These are phyloP conservation scores for Galleria mellonella DNA, from an alignment of 1,140 invertebrate genomes.

Conservation along the genomic window DNA sequence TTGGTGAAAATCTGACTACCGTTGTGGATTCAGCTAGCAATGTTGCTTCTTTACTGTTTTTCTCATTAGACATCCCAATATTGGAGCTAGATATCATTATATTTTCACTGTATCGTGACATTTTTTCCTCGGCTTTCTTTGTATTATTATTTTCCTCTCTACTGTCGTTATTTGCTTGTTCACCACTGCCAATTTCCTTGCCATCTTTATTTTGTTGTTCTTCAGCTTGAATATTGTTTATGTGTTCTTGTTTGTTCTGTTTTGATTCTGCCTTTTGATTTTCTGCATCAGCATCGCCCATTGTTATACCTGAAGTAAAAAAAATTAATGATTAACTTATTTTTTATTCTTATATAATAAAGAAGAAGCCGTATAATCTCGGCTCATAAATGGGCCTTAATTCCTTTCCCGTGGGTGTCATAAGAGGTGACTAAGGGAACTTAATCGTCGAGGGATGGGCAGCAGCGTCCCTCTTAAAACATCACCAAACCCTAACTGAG, in stretches of 20 bases:
- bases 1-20: slow-evolving; percentile 49
- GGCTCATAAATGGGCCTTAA: too few relatives aligned
- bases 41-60: slow-evolving; percentile 31
- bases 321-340: too few relatives aligned
- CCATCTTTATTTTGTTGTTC: slow-evolving; percentile 5
- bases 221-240: slow-evolving; percentile 1
- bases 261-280: not conserved
- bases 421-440: too few relatives aligned
- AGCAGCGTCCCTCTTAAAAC: too few relatives aligned
- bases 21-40: slow-evolving; percentile 48
- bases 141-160: slow-evolving; percentile 7
- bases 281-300: not conserved
- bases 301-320: not conserved
- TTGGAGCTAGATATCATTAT: slow-evolving; percentile 37
- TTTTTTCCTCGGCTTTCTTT: slow-evolving; percentile 17
- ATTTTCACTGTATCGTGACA: slow-evolving; percentile 42
- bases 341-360: too few relatives aligned
- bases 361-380: too few relatives aligned
- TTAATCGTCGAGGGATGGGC: too few relatives aligned
- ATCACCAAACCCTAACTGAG: too few relatives aligned
- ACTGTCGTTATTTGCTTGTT: too few relatives aligned
- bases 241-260: not conserved
- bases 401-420: too few relatives aligned
- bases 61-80: slow-evolving; percentile 24
- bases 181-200: slow-evolving; percentile 15